A percentile compares a stretch with the other conserved stretches of the same genome.
Evolutionary conservation across 2,113 vertebrate genomes (phyloP).

Genomic region (Catharus minimus): DNA sequence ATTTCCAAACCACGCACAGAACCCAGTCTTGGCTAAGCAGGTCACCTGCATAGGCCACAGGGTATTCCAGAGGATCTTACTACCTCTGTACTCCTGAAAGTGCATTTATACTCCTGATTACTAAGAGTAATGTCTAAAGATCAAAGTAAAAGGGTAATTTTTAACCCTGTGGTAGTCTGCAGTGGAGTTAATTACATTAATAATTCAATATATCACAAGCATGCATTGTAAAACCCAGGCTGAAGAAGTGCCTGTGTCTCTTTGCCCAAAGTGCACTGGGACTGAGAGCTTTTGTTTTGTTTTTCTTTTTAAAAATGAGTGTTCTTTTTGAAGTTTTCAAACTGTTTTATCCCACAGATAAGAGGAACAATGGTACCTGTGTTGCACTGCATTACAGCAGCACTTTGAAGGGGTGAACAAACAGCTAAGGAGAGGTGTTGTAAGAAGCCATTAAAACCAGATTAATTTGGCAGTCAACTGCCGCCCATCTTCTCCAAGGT

Average conservation of each 20-base stretch:
- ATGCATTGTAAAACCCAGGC: not conserved
- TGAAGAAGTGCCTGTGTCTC: slow-evolving; percentile 23
- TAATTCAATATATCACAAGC: slow-evolving; percentile 31
- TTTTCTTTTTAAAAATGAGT: not conserved
- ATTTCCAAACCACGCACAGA: not conserved
- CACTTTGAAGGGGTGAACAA: slow-evolving; percentile 45
- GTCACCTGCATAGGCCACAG: not conserved
- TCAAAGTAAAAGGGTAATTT: slow-evolving; percentile 19
- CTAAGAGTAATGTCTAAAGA: slow-evolving; percentile 1
- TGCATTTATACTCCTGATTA: not conserved
- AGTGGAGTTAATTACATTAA: not conserved
- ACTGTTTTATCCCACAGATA: slow-evolving; percentile 47
- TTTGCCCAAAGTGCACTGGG: not conserved
- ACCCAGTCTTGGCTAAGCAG: not conserved
- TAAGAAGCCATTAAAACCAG: not conserved
- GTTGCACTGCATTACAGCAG: slow-evolving; percentile 10
- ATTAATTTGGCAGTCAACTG: not conserved
- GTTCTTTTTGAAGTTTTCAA: slow-evolving; percentile 59
- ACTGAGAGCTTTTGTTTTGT: slow-evolving; percentile 12
- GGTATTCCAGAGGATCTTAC: not conserved
- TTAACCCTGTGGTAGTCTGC: slow-evolving; percentile 35
- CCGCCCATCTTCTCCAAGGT: not conserved
- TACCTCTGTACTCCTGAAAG: not conserved
- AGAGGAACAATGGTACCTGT: slow-evolving; percentile 56
- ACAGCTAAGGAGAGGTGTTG: not conserved